phyloP scores from a whole-genome alignment of 92 coral and sea anemone genomes.

The Umimayanthus chanpuru region DNA sequence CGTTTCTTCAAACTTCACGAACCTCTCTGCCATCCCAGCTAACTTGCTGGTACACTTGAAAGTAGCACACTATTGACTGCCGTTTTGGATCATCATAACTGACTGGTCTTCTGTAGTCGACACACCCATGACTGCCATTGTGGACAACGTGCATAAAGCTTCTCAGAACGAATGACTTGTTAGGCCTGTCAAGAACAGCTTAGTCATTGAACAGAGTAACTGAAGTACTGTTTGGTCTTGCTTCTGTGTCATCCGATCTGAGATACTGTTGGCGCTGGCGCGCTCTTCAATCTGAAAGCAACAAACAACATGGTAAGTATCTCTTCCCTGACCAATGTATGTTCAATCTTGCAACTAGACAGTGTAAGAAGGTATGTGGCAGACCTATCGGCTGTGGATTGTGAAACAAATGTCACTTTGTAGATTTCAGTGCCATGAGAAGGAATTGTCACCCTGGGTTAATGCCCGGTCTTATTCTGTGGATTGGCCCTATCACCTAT shows the following conservation, averaged over 20 bases:
- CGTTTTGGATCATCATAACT: constrained; percentile 10
- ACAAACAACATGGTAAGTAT: too few species aligned
- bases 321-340: too few species aligned
- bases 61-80: background rate
- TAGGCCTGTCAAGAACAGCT: constrained; percentile 49
- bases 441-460: constrained; percentile 47
- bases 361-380: too few species aligned
- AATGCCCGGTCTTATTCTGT: too few species aligned
- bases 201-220: constrained; percentile 55
- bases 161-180: constrained; percentile 48
- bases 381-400: too few species aligned
- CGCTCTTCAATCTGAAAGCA: too few species aligned
- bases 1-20: too few species aligned
- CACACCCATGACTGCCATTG: constrained; percentile 9
- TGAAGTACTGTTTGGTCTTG: background rate
- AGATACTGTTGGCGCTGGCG: constrained; percentile 52
- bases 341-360: too few species aligned
- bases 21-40: background rate
- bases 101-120: constrained; percentile 38
- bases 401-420: constrained; percentile 50
- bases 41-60: background rate
- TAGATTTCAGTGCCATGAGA: constrained; percentile 42
- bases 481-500: too few species aligned
- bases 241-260: background rate
- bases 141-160: constrained; percentile 36